These are phyloP conservation scores for Mythimna impura DNA, from an alignment of 2,888 invertebrate species.

Conservation along the genomic window DNA sequence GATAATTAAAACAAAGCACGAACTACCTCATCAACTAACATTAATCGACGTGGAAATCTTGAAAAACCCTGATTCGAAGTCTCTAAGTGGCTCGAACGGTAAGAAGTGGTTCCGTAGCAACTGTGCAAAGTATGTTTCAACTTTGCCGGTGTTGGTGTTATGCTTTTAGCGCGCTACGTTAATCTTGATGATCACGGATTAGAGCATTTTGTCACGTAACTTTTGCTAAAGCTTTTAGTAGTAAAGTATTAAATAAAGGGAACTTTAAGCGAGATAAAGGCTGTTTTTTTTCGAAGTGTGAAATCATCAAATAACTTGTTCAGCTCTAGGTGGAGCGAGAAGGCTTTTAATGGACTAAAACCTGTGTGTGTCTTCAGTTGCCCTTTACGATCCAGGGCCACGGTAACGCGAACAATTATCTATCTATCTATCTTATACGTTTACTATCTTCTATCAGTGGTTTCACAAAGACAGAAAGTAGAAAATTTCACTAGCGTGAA, in stretches of 20 bases:
- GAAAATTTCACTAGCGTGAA: too few species aligned
- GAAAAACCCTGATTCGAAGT: slow-evolving; percentile 30
- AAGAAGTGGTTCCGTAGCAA: slow-evolving; percentile 37
- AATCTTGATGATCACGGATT: slow-evolving; percentile 38
- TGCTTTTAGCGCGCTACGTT: slow-evolving; percentile 25
- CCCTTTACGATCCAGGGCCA: too few species aligned
- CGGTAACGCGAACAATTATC: too few species aligned
- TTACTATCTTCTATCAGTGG: too few species aligned
- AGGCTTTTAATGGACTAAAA: too few species aligned
- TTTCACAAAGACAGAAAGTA: too few species aligned
- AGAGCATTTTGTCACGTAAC: slow-evolving; percentile 19
- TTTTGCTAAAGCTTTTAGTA: neutral
- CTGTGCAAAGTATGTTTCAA: slow-evolving; percentile 44
- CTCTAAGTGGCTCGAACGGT: slow-evolving; percentile 22
- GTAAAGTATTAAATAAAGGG: neutral
- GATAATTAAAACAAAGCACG: slow-evolving; percentile 70
- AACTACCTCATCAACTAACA: slow-evolving; percentile 53
- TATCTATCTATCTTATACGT: too few species aligned
- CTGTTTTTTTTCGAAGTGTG: too few species aligned
- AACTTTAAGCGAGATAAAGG: too few species aligned
- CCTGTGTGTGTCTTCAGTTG: too few species aligned
- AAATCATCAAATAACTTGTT: too few species aligned
- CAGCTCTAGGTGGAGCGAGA: too few species aligned
- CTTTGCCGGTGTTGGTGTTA: slow-evolving; percentile 29
- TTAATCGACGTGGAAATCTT: slow-evolving; percentile 46